phyloP scores from a whole-genome alignment of 2,797 vertebrate species.

The Sebastes dallii region DNA sequence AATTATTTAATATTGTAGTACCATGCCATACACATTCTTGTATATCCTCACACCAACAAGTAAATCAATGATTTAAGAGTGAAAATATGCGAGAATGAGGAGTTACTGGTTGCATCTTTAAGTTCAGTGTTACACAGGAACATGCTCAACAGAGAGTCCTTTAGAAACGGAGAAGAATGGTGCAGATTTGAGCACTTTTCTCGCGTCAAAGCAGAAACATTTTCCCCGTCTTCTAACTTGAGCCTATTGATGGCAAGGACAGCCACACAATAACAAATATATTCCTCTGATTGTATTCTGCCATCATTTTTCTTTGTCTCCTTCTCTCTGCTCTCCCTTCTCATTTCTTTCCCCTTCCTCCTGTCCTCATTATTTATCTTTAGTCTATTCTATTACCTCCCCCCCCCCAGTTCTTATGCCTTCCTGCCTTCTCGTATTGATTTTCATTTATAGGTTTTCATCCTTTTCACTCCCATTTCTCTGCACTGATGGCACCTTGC shows the following conservation, averaged over 20 bases:
- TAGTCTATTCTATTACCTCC: conserved; percentile 82
- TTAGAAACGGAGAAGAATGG: conserved; percentile 16
- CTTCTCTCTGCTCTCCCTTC: conserved; percentile 68
- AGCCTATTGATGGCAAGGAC: conserved; percentile 63
- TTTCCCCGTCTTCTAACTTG: conserved; percentile 41
- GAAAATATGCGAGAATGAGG: not conserved
- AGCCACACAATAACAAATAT: conserved; percentile 80
- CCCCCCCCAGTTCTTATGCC: conserved; percentile 75
- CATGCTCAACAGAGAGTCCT: conserved; percentile 2
- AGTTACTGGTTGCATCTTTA: not conserved
- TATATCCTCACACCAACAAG: not conserved
- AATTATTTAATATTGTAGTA: not conserved
- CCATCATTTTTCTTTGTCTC: conserved; percentile 76
- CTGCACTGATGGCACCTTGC: conserved; percentile 75
- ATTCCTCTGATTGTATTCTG: conserved; percentile 74
- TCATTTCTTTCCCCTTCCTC: conserved; percentile 72
- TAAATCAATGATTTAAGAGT: not conserved
- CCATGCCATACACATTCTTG: not conserved
- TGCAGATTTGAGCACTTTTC: conserved; percentile 28
- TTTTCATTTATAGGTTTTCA: conserved; percentile 88
- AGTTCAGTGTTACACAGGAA: conserved; percentile 7
- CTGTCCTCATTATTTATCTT: conserved; percentile 84
- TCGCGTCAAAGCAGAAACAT: conserved; percentile 38
- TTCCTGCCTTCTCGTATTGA: conserved; percentile 85
- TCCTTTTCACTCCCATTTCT: conserved; percentile 85